A percentile compares a stretch with the other conserved stretches of the same genome.
These are phyloP conservation scores for Neoascia interrupta DNA, from an alignment of 2,888 invertebrate genomes.

Conservation along the genomic window DNA sequence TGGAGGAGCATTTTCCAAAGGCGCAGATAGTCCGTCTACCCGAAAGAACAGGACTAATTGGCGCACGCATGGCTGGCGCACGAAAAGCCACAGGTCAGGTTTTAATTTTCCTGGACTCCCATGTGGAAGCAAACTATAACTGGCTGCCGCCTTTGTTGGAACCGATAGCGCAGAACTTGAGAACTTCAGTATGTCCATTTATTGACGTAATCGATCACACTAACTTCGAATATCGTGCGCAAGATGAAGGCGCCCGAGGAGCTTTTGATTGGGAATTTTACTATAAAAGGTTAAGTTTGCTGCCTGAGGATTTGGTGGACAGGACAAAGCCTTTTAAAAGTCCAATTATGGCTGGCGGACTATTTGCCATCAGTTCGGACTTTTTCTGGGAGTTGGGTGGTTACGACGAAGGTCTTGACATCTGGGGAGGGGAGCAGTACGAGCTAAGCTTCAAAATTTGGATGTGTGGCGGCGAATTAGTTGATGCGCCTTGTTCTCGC, in stretches of 20 bases:
- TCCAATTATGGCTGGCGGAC: conserved; percentile 98
- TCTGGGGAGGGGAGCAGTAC: conserved; percentile 99
- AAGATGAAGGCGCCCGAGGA: conserved; percentile 95
- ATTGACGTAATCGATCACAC: conserved; percentile 97
- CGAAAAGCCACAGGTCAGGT: conserved; percentile 88
- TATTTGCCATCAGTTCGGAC: conserved; percentile 94
- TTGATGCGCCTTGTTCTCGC: conserved; percentile 95
- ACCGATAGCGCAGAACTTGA: conserved; percentile 91
- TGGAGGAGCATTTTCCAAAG: conserved; percentile 86
- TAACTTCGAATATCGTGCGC: conserved; percentile 94
- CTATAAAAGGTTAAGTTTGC: conserved; percentile 94
- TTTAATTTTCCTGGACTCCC: conserved; percentile 93
- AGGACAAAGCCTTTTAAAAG: conserved; percentile 82
- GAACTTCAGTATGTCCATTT: conserved; percentile 95
- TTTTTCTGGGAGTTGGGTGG: conserved; percentile 99
- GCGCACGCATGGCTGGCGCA: conserved; percentile 93
- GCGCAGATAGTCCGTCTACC: conserved; percentile 88
- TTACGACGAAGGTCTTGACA: conserved; percentile 94
- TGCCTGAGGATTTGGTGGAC: conserved; percentile 76
- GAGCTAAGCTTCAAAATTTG: conserved; percentile 98
- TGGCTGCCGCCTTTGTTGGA: conserved; percentile 95
- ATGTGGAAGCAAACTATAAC: conserved; percentile 94
- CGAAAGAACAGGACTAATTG: conserved; percentile 90
- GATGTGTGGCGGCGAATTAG: conserved; percentile 97
- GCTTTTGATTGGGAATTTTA: conserved; percentile 99